These are phyloP conservation scores for Machimus atricapillus DNA, from an alignment of 2,888 invertebrate species.

Conservation along the genomic window DNA sequence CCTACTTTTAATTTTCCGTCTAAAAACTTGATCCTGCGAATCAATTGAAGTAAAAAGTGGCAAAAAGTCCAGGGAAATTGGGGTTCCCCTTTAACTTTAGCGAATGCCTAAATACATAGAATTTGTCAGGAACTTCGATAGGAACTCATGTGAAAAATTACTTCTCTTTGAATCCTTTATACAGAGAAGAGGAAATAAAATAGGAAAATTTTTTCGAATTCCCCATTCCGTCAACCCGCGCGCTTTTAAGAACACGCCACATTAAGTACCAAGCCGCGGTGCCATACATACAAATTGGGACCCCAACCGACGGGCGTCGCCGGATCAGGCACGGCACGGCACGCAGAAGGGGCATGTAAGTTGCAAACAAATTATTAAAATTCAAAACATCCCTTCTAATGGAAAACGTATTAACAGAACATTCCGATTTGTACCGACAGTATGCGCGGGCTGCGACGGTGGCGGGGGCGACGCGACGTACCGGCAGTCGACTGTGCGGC, in stretches of 20 bases:
- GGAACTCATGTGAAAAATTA: conserved; percentile 37
- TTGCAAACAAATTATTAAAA: conserved; percentile 41
- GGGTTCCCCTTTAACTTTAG: background rate
- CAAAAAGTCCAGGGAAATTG: background rate
- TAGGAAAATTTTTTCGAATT: background rate
- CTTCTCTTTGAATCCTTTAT: conserved; percentile 21
- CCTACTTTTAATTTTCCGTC: no score
- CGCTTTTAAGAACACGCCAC: background rate
- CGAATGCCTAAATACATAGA: background rate
- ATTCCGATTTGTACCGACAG: conserved; percentile 39
- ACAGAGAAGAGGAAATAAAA: background rate
- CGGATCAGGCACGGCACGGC: background rate
- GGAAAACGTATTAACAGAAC: conserved; percentile 43
- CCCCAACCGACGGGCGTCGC: background rate
- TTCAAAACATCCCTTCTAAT: conserved; percentile 42
- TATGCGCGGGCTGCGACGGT: background rate
- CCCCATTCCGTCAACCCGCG: background rate
- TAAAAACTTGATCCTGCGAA: background rate
- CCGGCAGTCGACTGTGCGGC: background rate
- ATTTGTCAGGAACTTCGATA: conserved; percentile 17
- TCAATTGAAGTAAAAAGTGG: background rate
- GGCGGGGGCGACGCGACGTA: background rate
- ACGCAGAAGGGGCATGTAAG: conserved; percentile 8
- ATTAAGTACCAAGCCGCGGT: conserved; percentile 7
- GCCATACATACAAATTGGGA: conserved; percentile 21